Evolutionary conservation across 1,140 invertebrate species (phyloP), one percentile per base, ranked within the genome.

Genomic region (Polyergus mexicanus): DNA sequence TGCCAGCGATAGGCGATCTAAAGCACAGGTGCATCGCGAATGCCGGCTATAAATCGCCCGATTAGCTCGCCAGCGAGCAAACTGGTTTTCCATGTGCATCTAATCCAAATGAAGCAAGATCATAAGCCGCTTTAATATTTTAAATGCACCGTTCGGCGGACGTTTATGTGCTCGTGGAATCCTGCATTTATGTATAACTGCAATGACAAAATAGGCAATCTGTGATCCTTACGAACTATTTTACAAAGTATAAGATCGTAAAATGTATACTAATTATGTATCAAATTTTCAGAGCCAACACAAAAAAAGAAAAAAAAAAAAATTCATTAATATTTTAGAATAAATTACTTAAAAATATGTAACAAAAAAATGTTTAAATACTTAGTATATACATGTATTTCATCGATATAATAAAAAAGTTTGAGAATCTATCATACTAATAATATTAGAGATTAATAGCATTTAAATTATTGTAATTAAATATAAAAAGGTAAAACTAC

Each of bases 81-180:
- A 88, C 84, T 86, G 87, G 88, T 88, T 88, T 88, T 77, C 87
- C 38, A 78, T 51, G 84, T 62, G 54, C 63, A 77, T 83, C 88
- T 69, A 76, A 78, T 88, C 69, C 47, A 32, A 86, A 76, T 65
- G 71, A 35, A 25, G 65, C 76, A 58, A 77, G 62, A 72, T 74
- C 87, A 68, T 89, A 89, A 89, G 87, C 86, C 87, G 51, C 77
- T 89, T 89, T 88, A 89, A 89, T 89, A 89, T 85, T 89, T 89
- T 85, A 86, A 89, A 88, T 68, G 28, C 44, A 76, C 71, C 66
- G 71, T 86, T 86, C 62, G 78, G 75, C 38, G 32, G n/a, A 83
- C 78, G 68, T 72, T 83, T 74, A 74, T 83, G n/a, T n/a, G 68
- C 38, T 68, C 54, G 7, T 83, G 25, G 38, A 74, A 62, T 62